phyloP scores from a whole-genome alignment of 2,888 invertebrate genomes.

The Eristalis tenax region DNA sequence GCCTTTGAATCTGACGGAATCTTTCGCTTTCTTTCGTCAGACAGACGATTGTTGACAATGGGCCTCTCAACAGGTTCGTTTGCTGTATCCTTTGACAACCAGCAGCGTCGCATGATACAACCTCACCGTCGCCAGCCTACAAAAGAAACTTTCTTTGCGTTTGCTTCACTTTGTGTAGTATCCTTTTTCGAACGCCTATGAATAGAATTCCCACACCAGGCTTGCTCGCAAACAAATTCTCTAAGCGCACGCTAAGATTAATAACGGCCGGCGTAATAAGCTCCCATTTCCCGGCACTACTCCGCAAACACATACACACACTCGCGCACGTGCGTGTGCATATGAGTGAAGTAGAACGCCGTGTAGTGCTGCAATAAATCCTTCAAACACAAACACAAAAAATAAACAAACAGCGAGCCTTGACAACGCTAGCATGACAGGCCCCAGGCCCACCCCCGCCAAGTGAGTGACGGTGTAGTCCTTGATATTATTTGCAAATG shows the following conservation, averaged over 20 bases:
- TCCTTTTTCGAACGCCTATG: not conserved
- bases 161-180: not conserved
- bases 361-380: not conserved
- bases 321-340: not conserved
- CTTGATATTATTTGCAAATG: constrained; percentile 43
- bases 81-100: not conserved
- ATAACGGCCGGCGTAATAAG: not conserved
- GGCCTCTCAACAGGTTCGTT: no score
- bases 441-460: not conserved
- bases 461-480: not conserved
- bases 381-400: not conserved
- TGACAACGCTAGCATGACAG: not conserved
- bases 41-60: no score
- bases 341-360: not conserved
- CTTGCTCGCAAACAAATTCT: not conserved
- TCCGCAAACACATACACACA: not conserved
- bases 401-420: not conserved
- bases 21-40: no score
- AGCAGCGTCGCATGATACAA: not conserved
- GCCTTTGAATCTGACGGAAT: no score
- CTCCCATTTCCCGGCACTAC: not conserved
- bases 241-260: not conserved
- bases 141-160: no score
- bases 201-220: not conserved
- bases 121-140: no score